Evolutionary conservation across 2,797 vertebrate species (phyloP), one percentile per base, ranked within the genome.

Genomic region (Paratrypauchen microcephalus): DNA sequence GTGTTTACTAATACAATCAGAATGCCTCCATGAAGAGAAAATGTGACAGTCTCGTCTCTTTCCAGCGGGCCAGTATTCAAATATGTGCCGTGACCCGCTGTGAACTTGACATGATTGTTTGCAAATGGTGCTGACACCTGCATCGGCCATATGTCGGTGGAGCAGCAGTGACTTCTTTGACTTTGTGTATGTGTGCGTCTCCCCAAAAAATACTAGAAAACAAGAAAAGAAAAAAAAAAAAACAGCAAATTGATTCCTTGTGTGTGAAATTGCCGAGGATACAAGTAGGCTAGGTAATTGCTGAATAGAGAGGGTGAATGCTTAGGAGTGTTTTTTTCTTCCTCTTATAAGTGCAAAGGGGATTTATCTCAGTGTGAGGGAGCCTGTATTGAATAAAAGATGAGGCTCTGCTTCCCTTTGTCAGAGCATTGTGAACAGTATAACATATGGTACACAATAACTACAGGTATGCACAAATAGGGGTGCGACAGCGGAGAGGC

Each of bases 371-470:
- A 65, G 75, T 78, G 78, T 69, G 77, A 77, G 63, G 73, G 79
- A 75, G 55, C 69, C 73, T 77, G 73, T 72, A 59, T 81, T 90
- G 87, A 90, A 90, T 88, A 83, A 86, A 87, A 89, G 82, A 90
- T 90, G 85, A 89, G 89, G 76, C 69, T 65, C 69, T 67, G 32
- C 21, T 77, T 67, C 68, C 65, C 82, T 86, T 88, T 86, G 76
- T 88, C 67, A 70, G 64, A 68, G 77, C 68, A 78, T 86, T 88
- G 87, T 80, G 80, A 86, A 81, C 73, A 83, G 74, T 73, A 74
- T 65, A 26, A 71, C 76, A 60, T 64, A 77, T 69, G 56, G 77
- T 77, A 70, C 77, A 84, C 82, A 88, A 78, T 78, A 83, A 80
- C 76, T 79, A 86, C 85, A 86, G 84, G 82, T 80, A 76, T 77